These are phyloP conservation scores for Octopus sinensis DNA, from an alignment of 1,140 invertebrate species.

Conservation along the genomic window DNA sequence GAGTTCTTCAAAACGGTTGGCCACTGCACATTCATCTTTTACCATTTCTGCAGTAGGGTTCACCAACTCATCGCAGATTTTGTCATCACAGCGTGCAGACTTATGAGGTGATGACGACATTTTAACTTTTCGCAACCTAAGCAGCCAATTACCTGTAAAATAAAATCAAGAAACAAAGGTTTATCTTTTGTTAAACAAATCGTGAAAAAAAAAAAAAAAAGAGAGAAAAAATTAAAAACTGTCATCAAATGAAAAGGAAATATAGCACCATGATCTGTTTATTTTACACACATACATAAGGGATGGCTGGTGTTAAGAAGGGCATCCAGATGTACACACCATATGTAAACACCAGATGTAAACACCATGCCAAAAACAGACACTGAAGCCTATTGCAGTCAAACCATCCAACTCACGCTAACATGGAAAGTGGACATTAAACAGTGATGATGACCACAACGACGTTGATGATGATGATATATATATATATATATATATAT, in stretches of 20 bases:
- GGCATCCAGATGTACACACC: neutral
- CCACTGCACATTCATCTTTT: constrained; percentile 33
- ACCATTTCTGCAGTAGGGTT: constrained; percentile 27
- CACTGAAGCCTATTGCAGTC: no score
- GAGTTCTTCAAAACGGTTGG: constrained; percentile 34
- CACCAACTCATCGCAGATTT: neutral
- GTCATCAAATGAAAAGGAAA: neutral
- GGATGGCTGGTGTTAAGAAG: neutral
- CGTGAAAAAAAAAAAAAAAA: neutral
- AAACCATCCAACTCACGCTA: no score
- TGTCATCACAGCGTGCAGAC: neutral
- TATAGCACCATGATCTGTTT: neutral
- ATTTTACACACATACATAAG: neutral
- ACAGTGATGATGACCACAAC: no score
- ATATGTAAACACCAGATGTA: no score
- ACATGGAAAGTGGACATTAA: no score
- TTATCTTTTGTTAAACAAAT: neutral
- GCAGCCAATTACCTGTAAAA: constrained; percentile 8
- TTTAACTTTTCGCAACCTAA: neutral
- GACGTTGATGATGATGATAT: no score
- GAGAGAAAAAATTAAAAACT: neutral
- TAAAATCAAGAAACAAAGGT: neutral
- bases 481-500: no score
- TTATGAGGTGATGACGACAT: neutral
- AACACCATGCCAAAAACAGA: no score